phyloP scores from a whole-genome alignment of 92 coral and sea anemone genomes.

The Nematostella vectensis region DNA sequence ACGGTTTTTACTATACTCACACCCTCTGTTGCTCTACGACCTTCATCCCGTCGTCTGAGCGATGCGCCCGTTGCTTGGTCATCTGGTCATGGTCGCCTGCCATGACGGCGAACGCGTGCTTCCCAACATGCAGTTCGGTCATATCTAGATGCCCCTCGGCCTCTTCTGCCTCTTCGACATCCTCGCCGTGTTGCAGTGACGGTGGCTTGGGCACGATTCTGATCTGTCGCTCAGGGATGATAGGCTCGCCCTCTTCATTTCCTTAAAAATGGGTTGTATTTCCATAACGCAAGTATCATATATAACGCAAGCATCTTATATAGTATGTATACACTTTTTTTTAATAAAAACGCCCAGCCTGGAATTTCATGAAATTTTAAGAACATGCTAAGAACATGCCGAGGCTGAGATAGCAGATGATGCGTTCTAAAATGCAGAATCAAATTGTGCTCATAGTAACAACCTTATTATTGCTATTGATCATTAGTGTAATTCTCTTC shows the following conservation, averaged over 20 bases:
- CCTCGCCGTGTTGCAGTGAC: conserved; percentile 28
- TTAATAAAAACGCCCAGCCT: too few relatives aligned
- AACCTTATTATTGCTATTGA: too few relatives aligned
- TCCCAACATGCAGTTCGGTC: conserved; percentile 59
- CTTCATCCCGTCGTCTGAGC: conserved; percentile 67
- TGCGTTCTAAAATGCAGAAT: too few relatives aligned
- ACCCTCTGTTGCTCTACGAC: conserved; percentile 75
- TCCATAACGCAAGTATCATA: too few relatives aligned
- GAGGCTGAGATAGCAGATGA: too few relatives aligned
- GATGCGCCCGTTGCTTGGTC: conserved; percentile 70
- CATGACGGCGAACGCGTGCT: conserved; percentile 93
- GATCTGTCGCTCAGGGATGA: conserved; percentile 85
- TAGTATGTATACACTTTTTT: too few relatives aligned
- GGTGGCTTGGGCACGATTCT: conserved; percentile 60
- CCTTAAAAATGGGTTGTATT: conserved; percentile 45
- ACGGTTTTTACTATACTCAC: too few relatives aligned
- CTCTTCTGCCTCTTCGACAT: conserved; percentile 53
- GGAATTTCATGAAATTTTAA: too few relatives aligned
- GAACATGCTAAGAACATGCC: too few relatives aligned
- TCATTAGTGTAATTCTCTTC: too few relatives aligned
- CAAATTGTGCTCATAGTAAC: too few relatives aligned
- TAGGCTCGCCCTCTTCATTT: conserved; percentile 93
- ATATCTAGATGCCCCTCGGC: conserved; percentile 36
- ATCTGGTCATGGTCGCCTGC: conserved; percentile 89
- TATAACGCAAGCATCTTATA: too few relatives aligned